Base-by-base conservation (phyloP, 2,797 vertebrate genomes). In the Melanotaenia maccullochi region DNA sequence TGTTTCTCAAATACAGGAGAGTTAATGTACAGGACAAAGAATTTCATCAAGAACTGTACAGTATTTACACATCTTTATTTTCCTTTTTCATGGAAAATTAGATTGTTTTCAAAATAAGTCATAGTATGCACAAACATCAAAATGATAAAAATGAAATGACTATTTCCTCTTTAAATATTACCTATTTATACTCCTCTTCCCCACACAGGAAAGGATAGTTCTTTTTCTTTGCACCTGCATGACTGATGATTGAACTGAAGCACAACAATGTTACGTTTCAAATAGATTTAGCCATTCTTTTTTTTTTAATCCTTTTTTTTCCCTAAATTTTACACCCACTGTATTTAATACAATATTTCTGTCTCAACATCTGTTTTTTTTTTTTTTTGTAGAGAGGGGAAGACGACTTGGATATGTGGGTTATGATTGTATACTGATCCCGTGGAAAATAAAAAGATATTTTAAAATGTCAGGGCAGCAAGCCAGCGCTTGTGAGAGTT, bases 1-100 rank as follows among this genome's bases (percentile, higher is more conserved):
- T 90, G 93, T 94, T 95, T 95, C 90, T 95, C 94, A 95, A 95
- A 95, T 95, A 95, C 94, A 95, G 94, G 92, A 94, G 93, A 94
- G 93, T 94, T 94, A 93, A 94, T 95, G 93, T 95, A 94, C 94
- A 95, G 93, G 92, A 90, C 93, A 92, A 93, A 93, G 92, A 93
- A 93, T 92, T 93, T 92, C 92, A 93, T 95, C 94, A 94, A 94
- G 93, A 95, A 93, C 95, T 95, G 92, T 95, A 95, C 94, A 95
- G 85, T 95, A 95, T 95, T 94, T 95, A 95, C 95, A 95, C 73
- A 65, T 74, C 87, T 90, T 93, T 84, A 87, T 88, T 87, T 71
- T 60, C 84, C 76, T 83, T 92, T 93, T 94, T 87, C 88, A 93
- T 94, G 93, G 93, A 95, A 95, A 94, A 94, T 94, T 93, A 92